These are phyloP conservation scores for Rhea americana DNA, from an alignment of 2,113 vertebrate species.

Conservation along the genomic window DNA sequence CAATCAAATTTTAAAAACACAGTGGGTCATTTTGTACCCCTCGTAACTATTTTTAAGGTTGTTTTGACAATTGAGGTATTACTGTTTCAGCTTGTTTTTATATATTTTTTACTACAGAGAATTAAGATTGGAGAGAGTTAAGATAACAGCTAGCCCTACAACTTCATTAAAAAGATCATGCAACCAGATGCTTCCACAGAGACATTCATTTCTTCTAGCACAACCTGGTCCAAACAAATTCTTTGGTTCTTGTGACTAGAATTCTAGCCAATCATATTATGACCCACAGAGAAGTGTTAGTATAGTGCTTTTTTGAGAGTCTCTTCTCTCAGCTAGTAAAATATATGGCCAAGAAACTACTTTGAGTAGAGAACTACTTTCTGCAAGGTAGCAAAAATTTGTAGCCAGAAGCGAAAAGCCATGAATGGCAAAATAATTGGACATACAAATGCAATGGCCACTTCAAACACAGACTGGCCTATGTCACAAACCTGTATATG, in stretches of 20 bases:
- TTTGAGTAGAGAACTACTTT: neutral
- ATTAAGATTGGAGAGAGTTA: neutral
- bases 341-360: neutral
- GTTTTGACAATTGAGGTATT: neutral
- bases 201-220: neutral
- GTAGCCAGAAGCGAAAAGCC: neutral
- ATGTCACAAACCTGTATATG: accelerated
- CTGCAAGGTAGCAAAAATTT: neutral
- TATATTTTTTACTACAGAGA: neutral
- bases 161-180: neutral
- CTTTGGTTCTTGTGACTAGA: neutral
- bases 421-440: neutral
- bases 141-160: neutral
- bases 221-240: neutral
- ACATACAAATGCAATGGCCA: neutral
- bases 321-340: neutral
- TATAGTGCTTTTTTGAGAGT: neutral
- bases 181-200: neutral
- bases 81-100: neutral
- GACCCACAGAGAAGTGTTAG: neutral
- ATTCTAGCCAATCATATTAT: neutral
- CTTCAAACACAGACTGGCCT: neutral
- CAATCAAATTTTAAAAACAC: neutral
- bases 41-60: neutral
- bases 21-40: neutral